These are phyloP conservation scores for Cyanistes caeruleus DNA, from an alignment of 2,113 vertebrate species.

Conservation along the genomic window DNA sequence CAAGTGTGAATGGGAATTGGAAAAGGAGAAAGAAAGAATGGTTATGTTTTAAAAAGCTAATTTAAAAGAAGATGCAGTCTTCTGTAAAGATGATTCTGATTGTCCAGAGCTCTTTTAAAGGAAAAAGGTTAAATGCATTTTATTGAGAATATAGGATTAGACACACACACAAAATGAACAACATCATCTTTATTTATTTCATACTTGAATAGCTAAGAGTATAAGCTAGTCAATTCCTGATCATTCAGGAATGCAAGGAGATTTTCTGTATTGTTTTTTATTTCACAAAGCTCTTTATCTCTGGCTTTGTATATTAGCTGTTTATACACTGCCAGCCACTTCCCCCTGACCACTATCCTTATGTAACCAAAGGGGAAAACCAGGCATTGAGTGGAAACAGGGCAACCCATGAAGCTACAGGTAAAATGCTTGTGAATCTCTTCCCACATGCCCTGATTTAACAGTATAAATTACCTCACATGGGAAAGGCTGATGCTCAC, in stretches of 20 bases:
- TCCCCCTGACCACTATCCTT: neutral
- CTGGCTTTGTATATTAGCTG: conserved; percentile 10
- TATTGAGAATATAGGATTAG: conserved; percentile 68
- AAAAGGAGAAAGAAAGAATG: conserved; percentile 45
- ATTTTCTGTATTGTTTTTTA: conserved; percentile 48
- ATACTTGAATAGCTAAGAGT: conserved; percentile 45
- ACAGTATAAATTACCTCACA: neutral
- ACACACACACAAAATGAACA: conserved; percentile 40
- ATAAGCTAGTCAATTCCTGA: conserved; percentile 46
- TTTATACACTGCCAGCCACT: neutral
- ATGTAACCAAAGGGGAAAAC: neutral
- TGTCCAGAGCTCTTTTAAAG: conserved; percentile 62
- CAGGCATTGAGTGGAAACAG: neutral
- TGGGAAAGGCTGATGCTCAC: neutral
- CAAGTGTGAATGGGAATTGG: conserved; percentile 57
- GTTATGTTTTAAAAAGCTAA: conserved; percentile 67
- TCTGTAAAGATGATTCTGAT: conserved; percentile 72
- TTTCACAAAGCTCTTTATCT: conserved; percentile 50
- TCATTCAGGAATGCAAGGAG: conserved; percentile 12
- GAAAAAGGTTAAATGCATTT: conserved; percentile 69
- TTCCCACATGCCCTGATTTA: neutral
- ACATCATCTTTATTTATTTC: conserved; percentile 59
- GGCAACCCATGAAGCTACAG: neutral
- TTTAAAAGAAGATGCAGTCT: conserved; percentile 68
- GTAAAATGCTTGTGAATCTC: neutral